Base-by-base conservation (phyloP, 2,113 vertebrate species). In the Rafetus swinhoei region DNA sequence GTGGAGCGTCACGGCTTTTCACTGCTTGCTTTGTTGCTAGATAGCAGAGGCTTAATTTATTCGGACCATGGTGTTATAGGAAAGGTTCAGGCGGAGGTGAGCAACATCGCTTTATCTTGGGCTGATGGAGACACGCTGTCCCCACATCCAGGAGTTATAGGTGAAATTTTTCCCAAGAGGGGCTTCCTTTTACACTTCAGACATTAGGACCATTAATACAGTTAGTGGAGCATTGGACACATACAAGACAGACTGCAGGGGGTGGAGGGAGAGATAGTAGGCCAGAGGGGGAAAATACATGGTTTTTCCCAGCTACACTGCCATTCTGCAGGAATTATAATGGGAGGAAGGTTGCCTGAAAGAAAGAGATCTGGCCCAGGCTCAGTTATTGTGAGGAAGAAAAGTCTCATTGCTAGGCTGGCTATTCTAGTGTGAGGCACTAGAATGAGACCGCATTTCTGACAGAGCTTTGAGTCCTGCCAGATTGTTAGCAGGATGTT, bases 151-250 rank as follows among this genome's bases (percentile, higher is more conserved):
- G 45, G n/a, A 10, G 90, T 60, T 0, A 0, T 52, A 92, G 39
- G 79, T 85, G 84, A 76, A 69, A 85, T 87, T 50, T 69, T 84
- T 76, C 90, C 93, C 94, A 80, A 84, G 86, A 59, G 94, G 92
- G 91, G 88, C 92, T 91, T 95, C 93, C 93, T 97, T 92, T 84
- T 94, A 97, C 84, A 95, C 0, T 65, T 96, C 97, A 97, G 86
- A 95, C 0, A 0, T 93, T 95, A 96, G 59, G 89, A 82, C 96
- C 96, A 97, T 97, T 95, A 96, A 95, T 93, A 92, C 50, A 77
- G 86, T 94, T 13, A 0, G 90, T 50, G 86, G 79, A 96, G 93
- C 94, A 32, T 95, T 81, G 90, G 96, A 97, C 94, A 87, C 92
- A 96, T 93, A 96, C 97, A 97, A 90, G 97, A 97, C 93, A 84